Evolutionary conservation across 2,797 vertebrate species (phyloP).

Genomic region (Parambassis ranga): DNA sequence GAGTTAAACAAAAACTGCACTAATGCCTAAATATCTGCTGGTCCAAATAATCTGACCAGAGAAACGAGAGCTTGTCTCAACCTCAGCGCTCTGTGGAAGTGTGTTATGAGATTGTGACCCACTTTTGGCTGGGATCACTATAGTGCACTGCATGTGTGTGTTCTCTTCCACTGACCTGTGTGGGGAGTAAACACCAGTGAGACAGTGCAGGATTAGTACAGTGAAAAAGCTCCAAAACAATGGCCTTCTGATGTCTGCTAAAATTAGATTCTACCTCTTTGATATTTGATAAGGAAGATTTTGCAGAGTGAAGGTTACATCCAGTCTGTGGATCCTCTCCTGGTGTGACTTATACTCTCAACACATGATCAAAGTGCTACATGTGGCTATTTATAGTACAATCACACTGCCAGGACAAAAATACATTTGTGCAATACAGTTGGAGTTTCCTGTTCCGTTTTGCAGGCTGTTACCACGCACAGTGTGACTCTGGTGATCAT

Average conservation of each 20-base stretch:
- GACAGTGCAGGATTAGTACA: not conserved
- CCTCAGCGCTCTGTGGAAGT: constrained; percentile 25
- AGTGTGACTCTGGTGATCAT: constrained; percentile 5
- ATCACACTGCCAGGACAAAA: constrained; percentile 52
- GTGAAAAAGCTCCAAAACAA: constrained; percentile 2
- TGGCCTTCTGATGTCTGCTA: not conserved
- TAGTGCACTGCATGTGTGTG: constrained; percentile 13
- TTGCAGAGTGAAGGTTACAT: not conserved
- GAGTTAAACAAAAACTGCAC: constrained; percentile 10
- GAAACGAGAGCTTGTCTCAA: constrained; percentile 14
- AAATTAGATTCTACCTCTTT: not conserved
- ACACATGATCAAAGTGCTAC: constrained; percentile 46
- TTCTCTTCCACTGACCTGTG: constrained; percentile 39
- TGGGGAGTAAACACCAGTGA: constrained; percentile 29
- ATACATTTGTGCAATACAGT: constrained; percentile 55
- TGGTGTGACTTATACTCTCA: constrained; percentile 19
- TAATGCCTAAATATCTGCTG: constrained; percentile 17
- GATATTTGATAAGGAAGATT: not conserved
- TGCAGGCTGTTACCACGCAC: constrained; percentile 9
- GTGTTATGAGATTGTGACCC: constrained; percentile 56
- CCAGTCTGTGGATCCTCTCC: not conserved
- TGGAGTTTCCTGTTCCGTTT: constrained; percentile 64
- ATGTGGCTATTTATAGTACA: constrained; percentile 59
- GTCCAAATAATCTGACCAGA: constrained; percentile 19
- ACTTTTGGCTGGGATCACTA: constrained; percentile 49